Evolutionary conservation across 2,797 vertebrate species (phyloP).

Genomic region (Jordanella pulchra): DNA sequence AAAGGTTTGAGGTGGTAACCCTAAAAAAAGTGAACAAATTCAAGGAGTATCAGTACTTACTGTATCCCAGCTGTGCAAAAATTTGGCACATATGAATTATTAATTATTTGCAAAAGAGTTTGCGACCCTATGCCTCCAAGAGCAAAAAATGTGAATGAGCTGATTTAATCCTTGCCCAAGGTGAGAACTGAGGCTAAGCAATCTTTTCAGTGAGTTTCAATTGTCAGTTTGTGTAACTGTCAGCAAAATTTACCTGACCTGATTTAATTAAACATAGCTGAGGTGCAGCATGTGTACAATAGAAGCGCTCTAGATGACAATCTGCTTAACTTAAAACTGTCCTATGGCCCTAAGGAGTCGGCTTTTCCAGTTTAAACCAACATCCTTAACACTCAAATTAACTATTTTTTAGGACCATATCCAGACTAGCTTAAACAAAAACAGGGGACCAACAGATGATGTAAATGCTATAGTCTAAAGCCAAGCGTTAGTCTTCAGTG

Average conservation of each 20-base stretch:
- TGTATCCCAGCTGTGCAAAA: not conserved
- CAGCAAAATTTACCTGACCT: conserved; percentile 1
- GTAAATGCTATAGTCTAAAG: conserved; percentile 29
- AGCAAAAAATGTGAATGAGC: conserved; percentile 2
- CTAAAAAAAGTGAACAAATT: not conserved
- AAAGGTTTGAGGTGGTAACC: not conserved
- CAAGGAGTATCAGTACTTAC: not conserved
- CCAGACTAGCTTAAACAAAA: conserved; percentile 23
- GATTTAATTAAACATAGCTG: not conserved
- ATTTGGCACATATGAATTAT: conserved; percentile 4
- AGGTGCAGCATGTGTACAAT: not conserved
- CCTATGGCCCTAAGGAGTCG: not conserved
- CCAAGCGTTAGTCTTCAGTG: conserved; percentile 30
- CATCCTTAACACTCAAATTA: not conserved
- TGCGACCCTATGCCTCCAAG: not conserved
- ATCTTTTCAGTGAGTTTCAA: not conserved
- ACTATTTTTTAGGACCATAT: not conserved
- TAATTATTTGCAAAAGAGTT: not conserved
- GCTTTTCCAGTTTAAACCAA: not conserved
- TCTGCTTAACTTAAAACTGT: not conserved
- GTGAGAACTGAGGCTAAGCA: not conserved
- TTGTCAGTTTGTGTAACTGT: conserved; percentile 10
- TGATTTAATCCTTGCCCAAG: conserved; percentile 2
- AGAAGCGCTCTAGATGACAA: not conserved
- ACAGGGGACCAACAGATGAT: conserved; percentile 5